Evolutionary conservation across 2,888 invertebrate species (phyloP).

Genomic region (Chalcosyrphus nemorum): DNA sequence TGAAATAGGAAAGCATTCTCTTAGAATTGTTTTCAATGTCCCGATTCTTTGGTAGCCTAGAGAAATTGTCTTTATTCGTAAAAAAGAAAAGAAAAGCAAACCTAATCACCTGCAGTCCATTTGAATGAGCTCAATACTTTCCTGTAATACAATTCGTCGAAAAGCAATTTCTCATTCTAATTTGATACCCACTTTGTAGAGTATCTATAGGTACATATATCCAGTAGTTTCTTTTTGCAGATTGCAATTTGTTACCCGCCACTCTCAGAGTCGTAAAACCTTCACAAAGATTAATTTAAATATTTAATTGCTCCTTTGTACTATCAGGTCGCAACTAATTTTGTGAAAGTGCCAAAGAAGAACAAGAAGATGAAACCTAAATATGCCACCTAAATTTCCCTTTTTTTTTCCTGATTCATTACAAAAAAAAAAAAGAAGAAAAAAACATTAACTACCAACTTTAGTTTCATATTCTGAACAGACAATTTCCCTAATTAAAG

Average conservation of each 20-base stretch:
- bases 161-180: background rate
- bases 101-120: background rate
- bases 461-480: constrained; percentile 8
- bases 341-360: constrained; percentile 38
- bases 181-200: background rate
- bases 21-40: too few relatives aligned
- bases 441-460: background rate
- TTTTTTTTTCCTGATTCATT: constrained; percentile 19
- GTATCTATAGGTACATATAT: too few relatives aligned
- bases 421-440: background rate
- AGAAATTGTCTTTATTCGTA: too few relatives aligned
- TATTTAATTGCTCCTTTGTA: constrained; percentile 37
- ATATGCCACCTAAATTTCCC: constrained; percentile 31
- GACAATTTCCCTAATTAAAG: constrained; percentile 37
- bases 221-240: background rate
- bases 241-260: constrained; percentile 24
- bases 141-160: background rate
- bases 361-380: constrained; percentile 10
- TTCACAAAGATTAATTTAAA: constrained; percentile 29
- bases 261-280: constrained; percentile 2
- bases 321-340: constrained; percentile 3
- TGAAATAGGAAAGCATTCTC: too few relatives aligned
- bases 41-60: too few relatives aligned
- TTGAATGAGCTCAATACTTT: background rate
- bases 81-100: too few relatives aligned